These are phyloP conservation scores for Otus scops DNA, from an alignment of 2,797 vertebrate species.

Conservation along the genomic window DNA sequence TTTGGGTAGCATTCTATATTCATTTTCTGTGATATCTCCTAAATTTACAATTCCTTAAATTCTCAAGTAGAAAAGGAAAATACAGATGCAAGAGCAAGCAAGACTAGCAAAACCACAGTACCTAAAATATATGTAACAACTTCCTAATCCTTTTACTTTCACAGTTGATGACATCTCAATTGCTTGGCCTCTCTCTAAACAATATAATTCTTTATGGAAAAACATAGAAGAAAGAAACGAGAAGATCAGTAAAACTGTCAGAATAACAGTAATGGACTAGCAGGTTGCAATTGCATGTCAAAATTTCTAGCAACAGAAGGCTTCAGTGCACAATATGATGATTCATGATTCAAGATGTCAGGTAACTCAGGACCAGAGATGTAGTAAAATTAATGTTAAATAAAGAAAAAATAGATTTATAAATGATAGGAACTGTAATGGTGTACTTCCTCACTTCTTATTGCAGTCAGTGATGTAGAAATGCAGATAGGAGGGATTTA, in stretches of 20 bases:
- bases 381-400: not conserved
- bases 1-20: not conserved
- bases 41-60: not conserved
- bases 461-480: not conserved
- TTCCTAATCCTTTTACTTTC: not conserved
- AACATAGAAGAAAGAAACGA: not conserved
- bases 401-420: not conserved
- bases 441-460: not conserved
- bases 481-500: not conserved
- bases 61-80: not conserved
- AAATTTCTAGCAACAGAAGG: not conserved
- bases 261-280: not conserved
- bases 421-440: not conserved
- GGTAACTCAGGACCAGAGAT: not conserved
- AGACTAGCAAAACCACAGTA: not conserved
- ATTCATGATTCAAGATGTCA: not conserved
- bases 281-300: not conserved
- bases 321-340: not conserved
- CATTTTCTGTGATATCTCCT: not conserved
- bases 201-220: not conserved
- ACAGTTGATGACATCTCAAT: not conserved
- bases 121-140: not conserved
- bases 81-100: not conserved
- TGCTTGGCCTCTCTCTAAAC: not conserved
- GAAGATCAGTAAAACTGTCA: not conserved